Conservation (phyloP, 2,888 invertebrate species). For the Salticus scenicus region DNA sequence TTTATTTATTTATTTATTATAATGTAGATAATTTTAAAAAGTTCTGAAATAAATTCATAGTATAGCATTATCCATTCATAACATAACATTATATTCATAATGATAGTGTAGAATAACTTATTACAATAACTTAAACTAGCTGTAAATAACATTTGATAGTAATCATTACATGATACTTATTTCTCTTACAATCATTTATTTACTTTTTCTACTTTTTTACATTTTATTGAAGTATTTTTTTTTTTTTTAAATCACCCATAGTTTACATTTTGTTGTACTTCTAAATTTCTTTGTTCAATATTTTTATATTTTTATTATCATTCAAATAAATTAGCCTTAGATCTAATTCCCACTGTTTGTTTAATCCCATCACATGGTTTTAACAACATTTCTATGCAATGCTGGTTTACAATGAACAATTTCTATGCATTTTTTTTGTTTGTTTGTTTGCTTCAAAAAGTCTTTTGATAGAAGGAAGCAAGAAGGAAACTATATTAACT, state of each 20-base stretch:
- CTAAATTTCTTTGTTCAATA: neutral
- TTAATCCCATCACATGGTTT: neutral
- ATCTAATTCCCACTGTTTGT: neutral
- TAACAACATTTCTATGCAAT: constrained; percentile 1
- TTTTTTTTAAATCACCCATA: neutral
- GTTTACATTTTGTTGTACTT: neutral
- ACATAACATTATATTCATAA: no score
- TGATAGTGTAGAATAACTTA: no score
- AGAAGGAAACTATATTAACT: constrained; percentile 14
- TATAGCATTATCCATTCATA: no score
- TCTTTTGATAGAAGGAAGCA: neutral
- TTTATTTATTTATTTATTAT: no score
- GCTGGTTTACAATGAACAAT: constrained; percentile 3
- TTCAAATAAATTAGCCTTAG: constrained; percentile 3
- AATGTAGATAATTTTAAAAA: no score
- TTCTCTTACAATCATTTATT: no score
- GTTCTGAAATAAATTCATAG: no score
- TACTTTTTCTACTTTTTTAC: no score
- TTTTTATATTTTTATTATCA: constrained; percentile 1
- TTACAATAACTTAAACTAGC: no score
- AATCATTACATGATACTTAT: no score
- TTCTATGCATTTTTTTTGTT: neutral
- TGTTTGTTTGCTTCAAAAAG: constrained; percentile 6
- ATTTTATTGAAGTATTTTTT: no score
- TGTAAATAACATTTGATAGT: no score